Evolutionary conservation across 2,113 vertebrate genomes (phyloP), one percentile per base, ranked within the genome.

Genomic region (Apaloderma vittatum): DNA sequence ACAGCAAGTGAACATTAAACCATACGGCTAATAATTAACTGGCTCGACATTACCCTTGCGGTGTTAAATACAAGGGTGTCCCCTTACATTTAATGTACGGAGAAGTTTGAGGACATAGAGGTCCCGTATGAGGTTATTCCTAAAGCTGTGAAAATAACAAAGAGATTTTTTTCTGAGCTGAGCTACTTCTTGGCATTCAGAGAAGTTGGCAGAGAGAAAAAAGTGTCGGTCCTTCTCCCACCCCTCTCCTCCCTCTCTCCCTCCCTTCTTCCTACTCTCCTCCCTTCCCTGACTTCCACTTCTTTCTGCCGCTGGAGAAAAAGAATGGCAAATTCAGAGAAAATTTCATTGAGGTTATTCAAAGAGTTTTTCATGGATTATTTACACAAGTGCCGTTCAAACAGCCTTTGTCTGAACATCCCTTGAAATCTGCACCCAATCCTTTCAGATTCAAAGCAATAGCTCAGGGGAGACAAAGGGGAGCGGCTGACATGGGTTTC

Each of bases 181-280:
- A 90, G 74, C 61, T 85, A 92, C 86, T 96, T 90, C 92, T 97
- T 97, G 95, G 95, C 96, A 92, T 83, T 88, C 87, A 89, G 70
- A 89, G 84, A 96, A 96, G 91, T 92, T 97, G 96, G 97, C 96
- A 98, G 82, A 67, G 88, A 96, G 71, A 96, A 97, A 92, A 94
- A 92, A 88, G 94, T 96, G 74, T 62, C 8, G 14, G 57, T 32
- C 72, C 46, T 91, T 95, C 78, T 84, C 83, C 87, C 83, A 85
- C 52, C 57, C 84, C 57, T 72, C 90, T 86, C 48, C 54, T 88
- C 93, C 40, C 34, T 59, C 77, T 34, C 77, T 88, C 85, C 71
- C 84, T 87, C 83, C 46, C 52, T 77, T 67, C 58, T 90, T 88
- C 78, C 1, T 0, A 45, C 88, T 93, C 57, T 89, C 93, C 93